phyloP scores from a whole-genome alignment of 2,113 vertebrate species.

The Pyxicephalus adspersus region DNA sequence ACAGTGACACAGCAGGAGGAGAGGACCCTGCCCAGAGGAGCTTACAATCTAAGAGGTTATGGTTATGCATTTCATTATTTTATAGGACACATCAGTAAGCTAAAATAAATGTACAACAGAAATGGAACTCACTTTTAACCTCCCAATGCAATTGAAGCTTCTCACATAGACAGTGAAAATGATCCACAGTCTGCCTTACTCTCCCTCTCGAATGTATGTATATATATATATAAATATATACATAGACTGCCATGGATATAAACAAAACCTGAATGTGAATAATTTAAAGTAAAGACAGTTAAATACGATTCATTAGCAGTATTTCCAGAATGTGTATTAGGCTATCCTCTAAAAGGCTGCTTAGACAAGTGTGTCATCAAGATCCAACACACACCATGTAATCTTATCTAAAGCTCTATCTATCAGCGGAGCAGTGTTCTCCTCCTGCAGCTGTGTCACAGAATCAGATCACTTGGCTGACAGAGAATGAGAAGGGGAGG shows the following conservation, averaged over 20 bases:
- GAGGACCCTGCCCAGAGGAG: too few species aligned
- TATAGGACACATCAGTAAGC: too few species aligned
- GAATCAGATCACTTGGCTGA: conserved; percentile 84
- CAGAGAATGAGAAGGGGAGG: conserved; percentile 62
- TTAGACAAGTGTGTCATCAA: conserved; percentile 88
- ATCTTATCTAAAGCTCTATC: conserved; percentile 86
- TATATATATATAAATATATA: conserved; percentile 8
- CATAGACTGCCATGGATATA: conserved; percentile 59
- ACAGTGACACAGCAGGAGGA: too few species aligned
- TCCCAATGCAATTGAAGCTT: conserved; percentile 6
- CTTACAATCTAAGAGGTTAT: too few species aligned
- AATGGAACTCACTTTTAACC: not conserved
- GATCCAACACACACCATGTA: conserved; percentile 86
- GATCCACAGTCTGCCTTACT: not conserved
- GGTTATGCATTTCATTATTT: too few species aligned
- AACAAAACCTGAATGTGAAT: conserved; percentile 80
- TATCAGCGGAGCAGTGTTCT: conserved; percentile 81
- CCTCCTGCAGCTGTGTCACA: conserved; percentile 84
- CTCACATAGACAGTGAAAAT: conserved; percentile 26
- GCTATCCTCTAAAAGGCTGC: conserved; percentile 87
- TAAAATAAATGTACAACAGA: conserved; percentile 2
- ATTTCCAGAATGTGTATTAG: conserved; percentile 88
- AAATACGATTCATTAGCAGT: conserved; percentile 87
- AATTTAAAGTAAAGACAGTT: conserved; percentile 81
- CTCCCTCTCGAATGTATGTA: too few species aligned